phyloP scores from a whole-genome alignment of 2,113 vertebrate genomes.

The Solea senegalensis region DNA sequence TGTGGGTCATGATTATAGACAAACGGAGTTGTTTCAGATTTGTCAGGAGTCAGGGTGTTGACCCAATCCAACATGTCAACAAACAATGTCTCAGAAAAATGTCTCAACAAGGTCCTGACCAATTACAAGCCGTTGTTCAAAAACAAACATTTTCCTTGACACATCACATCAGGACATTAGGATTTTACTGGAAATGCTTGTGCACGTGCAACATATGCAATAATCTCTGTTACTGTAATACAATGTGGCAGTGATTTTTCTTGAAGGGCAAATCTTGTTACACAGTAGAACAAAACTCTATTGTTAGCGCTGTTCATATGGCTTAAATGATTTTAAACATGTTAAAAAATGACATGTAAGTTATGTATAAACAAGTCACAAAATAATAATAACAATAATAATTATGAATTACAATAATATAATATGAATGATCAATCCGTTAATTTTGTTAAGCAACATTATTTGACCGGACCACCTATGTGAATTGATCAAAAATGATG shows the following conservation, averaged over 20 bases:
- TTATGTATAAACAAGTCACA: too few relatives aligned
- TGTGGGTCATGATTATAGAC: constrained; percentile 51
- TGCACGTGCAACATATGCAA: constrained; percentile 26
- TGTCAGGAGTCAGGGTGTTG: constrained; percentile 19
- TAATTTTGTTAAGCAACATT: constrained; percentile 16
- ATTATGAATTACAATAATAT: not conserved
- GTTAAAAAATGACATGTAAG: not conserved
- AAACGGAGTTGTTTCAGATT: constrained; percentile 24
- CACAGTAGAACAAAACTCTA: too few relatives aligned
- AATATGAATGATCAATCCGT: not conserved
- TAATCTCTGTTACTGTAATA: not conserved
- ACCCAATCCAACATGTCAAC: constrained; percentile 37
- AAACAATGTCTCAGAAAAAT: constrained; percentile 49
- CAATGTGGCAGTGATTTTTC: not conserved
- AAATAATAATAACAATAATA: too few relatives aligned
- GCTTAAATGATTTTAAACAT: not conserved
- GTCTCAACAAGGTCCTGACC: constrained; percentile 10
- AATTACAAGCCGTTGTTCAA: constrained; percentile 39
- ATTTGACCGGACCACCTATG: constrained; percentile 2
- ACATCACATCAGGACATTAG: constrained; percentile 41
- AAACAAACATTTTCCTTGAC: constrained; percentile 52
- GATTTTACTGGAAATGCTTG: constrained; percentile 39
- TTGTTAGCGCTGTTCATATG: not conserved
- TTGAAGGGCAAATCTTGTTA: not conserved
- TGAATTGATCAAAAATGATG: not conserved